phyloP scores from a whole-genome alignment of 2,113 vertebrate genomes.

The Rhea americana region DNA sequence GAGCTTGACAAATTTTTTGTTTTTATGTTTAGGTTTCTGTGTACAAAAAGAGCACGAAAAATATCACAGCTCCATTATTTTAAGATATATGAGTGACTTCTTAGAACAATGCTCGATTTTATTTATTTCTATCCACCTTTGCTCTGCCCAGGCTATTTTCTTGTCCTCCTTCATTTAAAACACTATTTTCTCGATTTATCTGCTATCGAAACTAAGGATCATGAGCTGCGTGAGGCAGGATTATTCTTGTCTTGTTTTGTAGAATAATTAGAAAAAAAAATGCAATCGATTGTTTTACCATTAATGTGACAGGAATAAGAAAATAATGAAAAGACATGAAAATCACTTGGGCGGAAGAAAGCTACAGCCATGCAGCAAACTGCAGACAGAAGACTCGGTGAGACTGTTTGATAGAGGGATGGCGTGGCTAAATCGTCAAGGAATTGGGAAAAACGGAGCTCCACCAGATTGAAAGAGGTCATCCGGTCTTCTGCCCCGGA shows the following conservation, averaged over 20 bases:
- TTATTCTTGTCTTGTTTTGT: not conserved
- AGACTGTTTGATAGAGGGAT: not conserved
- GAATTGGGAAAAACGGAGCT: not conserved
- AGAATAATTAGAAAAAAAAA: not conserved
- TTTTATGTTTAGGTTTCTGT: not conserved
- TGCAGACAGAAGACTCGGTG: not conserved
- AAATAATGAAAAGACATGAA: not conserved
- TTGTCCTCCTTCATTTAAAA: not conserved
- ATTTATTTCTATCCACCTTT: not conserved
- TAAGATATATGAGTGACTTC: not conserved
- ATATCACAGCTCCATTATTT: not conserved
- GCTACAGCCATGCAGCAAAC: not conserved
- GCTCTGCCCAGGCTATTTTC: not conserved
- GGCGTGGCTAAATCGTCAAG: not conserved
- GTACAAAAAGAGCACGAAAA: not conserved
- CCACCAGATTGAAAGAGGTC: not conserved
- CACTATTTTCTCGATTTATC: not conserved
- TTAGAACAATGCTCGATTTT: not conserved
- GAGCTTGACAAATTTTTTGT: too few species aligned
- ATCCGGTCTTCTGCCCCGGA: not conserved
- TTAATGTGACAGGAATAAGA: not conserved
- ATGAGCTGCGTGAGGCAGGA: rapidly evolving
- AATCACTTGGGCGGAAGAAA: not conserved
- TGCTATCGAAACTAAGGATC: not conserved
- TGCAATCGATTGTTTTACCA: not conserved